Evolutionary conservation across 2,113 vertebrate genomes (phyloP), one percentile per base, ranked within the genome.

Genomic region (Chaetodon auriga): DNA sequence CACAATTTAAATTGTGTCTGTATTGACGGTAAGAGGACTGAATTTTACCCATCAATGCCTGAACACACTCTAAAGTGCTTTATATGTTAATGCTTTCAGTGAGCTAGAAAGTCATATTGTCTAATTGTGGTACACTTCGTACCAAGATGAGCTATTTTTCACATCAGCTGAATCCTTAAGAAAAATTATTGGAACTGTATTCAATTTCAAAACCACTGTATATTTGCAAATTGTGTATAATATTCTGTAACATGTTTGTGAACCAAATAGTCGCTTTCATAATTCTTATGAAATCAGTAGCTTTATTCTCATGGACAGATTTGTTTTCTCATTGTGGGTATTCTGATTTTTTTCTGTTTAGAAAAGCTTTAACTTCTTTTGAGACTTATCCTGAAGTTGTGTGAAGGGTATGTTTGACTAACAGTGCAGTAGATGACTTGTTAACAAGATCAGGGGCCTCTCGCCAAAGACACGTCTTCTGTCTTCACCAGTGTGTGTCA

Each of bases 401-500:
- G 48, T 85, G 77, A 90, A 86, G 82, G 84, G 70, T 90, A 85
- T 80, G n/a, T 81, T 70, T 84, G 3, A 90, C 85, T 88, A 89
- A 90, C 82, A 69, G 43, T 48, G 77, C 58, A 74, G 60, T 66
- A 53, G 48, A 25, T 75, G 14, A 41, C 62, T 77, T 87, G 75
- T 83, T 81, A 86, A 82, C 64, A 58, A 73, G 75, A 83, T 90
- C 82, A 90, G 87, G 84, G 81, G 80, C 86, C 78, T 89, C 82
- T 86, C 48, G 84, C 93, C 91, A 93, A 94, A 94, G 92, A 93
- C 55, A 54, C 23, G 43, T 85, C 76, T 73, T 71, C 19, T 90
- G 83, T 87, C 78, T 63, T 88, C 60, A 65, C 75, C 65, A 63
- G 64, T 81, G 68, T 83, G 82, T 83, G 77, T 68, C 16, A 65